Percentiles rank a stretch among this genome's conserved stretches.
Conservation (phyloP, 2,888 invertebrate species). For the Alviniconcha strummeri region DNA sequence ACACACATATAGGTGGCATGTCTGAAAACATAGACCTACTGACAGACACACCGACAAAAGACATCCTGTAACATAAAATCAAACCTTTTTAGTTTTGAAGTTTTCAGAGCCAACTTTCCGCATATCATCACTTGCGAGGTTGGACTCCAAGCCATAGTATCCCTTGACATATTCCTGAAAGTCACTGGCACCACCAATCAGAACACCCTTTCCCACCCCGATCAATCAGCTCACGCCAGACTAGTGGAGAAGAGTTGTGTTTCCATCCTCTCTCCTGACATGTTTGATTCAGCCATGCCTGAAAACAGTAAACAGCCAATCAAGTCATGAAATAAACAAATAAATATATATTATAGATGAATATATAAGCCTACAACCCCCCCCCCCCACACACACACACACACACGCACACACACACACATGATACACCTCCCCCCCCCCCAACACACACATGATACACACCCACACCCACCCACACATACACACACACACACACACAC, state of each 20-base stretch:
- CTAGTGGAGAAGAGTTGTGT: conserved; percentile 70
- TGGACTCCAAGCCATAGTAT: conserved; percentile 71
- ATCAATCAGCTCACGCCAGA: conserved; percentile 74
- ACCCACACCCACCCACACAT: too few species aligned
- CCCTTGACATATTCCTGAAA: conserved; percentile 71
- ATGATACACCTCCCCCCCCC: too few species aligned
- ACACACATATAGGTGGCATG: too few species aligned
- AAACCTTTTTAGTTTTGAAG: conserved; percentile 52
- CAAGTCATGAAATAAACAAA: not conserved
- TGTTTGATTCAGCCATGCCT: conserved; percentile 66
- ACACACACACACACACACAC: too few species aligned
- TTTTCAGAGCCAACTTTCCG: conserved; percentile 67
- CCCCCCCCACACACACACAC: too few species aligned
- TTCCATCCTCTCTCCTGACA: conserved; percentile 69
- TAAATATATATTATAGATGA: not conserved
- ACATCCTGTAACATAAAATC: too few species aligned
- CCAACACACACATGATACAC: too few species aligned
- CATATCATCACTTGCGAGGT: conserved; percentile 66
- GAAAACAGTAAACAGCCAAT: not conserved
- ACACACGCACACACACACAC: too few species aligned
- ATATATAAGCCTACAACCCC: too few species aligned
- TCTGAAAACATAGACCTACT: too few species aligned
- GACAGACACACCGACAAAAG: too few species aligned
- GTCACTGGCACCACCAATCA: conserved; percentile 72
- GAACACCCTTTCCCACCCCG: conserved; percentile 73